Conservation (phyloP, 1,140 invertebrate genomes). For the Drosophila lacertosa region DNA sequence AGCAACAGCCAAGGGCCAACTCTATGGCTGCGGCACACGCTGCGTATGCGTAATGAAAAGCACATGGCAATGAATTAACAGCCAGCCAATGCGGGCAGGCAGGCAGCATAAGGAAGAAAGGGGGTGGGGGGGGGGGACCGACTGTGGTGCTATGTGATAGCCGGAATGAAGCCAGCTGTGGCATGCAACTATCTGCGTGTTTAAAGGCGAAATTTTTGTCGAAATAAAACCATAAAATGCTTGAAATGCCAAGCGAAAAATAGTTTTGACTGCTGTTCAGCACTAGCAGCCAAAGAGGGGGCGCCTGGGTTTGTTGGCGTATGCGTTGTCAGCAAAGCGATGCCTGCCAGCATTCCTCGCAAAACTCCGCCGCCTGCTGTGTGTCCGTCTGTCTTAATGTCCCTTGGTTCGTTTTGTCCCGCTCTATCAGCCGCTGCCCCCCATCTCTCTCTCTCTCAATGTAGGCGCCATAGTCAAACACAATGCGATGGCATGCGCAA, state of each 20-base stretch:
- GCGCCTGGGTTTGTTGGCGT: conserved; percentile 8
- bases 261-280: conserved; percentile 72
- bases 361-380: conserved; percentile 21
- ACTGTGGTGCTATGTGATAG: conserved; percentile 19
- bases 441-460: no score
- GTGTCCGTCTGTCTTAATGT: conserved; percentile 38
- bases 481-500: conserved; percentile 78
- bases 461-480: conserved; percentile 64
- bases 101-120: background rate
- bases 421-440: background rate
- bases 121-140: conserved; percentile 2
- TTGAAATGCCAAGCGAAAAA: conserved; percentile 81
- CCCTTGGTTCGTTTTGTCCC: no score
- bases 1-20: no score
- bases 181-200: conserved; percentile 75
- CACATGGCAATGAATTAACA: conserved; percentile 72
- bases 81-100: conserved; percentile 41
- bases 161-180: conserved; percentile 43
- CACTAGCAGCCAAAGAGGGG: background rate
- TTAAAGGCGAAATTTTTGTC: conserved; percentile 75
- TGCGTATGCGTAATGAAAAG: conserved; percentile 66
- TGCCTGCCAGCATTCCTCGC: conserved; percentile 26
- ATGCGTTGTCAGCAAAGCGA: conserved; percentile 46
- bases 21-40: background rate
- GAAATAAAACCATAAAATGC: conserved; percentile 81